Evolutionary conservation across 2,113 vertebrate genomes (phyloP).

Genomic region (Pollimyrus isidori): DNA sequence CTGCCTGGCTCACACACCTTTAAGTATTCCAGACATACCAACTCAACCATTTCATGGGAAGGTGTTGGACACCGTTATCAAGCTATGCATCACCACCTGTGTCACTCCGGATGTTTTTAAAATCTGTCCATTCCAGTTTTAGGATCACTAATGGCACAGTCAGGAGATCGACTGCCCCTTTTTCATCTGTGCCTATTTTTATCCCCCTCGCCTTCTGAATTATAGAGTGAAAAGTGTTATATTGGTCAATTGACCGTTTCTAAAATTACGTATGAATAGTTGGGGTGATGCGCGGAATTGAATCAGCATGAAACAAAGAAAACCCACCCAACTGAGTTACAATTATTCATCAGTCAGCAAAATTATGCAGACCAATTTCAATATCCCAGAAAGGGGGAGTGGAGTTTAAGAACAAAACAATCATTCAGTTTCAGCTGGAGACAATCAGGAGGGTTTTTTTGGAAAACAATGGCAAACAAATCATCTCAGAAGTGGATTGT

Average conservation of each 20-base stretch:
- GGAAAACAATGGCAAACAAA: neutral
- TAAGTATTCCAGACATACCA: neutral
- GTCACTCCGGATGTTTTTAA: neutral
- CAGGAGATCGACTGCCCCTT: neutral
- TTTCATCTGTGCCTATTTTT: neutral
- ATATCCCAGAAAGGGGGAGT: neutral
- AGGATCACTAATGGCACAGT: neutral
- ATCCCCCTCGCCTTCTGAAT: neutral
- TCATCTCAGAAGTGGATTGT: neutral
- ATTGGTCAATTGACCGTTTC: neutral
- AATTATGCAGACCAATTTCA: neutral
- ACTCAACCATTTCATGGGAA: neutral
- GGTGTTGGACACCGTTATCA: neutral
- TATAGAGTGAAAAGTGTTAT: neutral
- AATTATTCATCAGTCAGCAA: neutral
- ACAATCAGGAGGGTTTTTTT: neutral
- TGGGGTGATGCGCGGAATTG: neutral
- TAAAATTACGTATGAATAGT: neutral
- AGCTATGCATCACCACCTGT: neutral
- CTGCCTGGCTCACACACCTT: neutral
- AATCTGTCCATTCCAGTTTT: neutral
- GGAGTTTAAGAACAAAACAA: neutral
- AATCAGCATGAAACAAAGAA: neutral
- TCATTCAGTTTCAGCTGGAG: neutral
- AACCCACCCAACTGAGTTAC: neutral